Evolutionary conservation across 2,888 invertebrate species (phyloP).

Genomic region (Cosmorhoe ocellata): DNA sequence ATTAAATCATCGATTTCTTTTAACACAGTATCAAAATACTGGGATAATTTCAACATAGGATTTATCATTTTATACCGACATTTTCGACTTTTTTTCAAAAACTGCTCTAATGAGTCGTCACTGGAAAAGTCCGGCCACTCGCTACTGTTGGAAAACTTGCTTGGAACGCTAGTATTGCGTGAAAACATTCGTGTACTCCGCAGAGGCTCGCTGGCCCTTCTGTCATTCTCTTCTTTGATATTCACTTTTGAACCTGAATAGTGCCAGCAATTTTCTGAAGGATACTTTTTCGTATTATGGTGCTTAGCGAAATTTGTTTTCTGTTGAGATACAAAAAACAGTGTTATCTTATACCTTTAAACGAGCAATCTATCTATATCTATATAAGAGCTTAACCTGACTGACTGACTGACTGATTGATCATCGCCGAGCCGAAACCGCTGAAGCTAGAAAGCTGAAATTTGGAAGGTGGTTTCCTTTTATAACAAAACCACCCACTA

Average conservation of each 20-base stretch:
- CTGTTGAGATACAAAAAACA: constrained; percentile 7
- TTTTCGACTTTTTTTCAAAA: neutral
- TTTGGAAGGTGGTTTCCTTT: too few species aligned
- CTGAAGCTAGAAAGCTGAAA: too few species aligned
- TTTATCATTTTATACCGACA: constrained; percentile 45
- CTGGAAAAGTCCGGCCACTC: constrained; percentile 38
- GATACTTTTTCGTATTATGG: constrained; percentile 33
- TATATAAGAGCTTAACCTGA: too few species aligned
- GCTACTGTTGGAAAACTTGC: constrained; percentile 35
- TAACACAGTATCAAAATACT: constrained; percentile 58
- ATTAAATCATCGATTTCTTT: constrained; percentile 51
- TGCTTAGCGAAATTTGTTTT: constrained; percentile 9
- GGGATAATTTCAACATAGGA: constrained; percentile 61
- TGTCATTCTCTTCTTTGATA: constrained; percentile 20
- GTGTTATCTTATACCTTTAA: too few species aligned
- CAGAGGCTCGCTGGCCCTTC: constrained; percentile 48
- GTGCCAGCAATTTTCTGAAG: constrained; percentile 44
- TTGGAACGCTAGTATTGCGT: constrained; percentile 14
- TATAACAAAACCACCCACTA: too few species aligned
- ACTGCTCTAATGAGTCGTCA: constrained; percentile 11
- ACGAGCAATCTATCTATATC: too few species aligned
- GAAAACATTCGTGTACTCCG: constrained; percentile 36
- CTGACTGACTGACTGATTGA: too few species aligned
- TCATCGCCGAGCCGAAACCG: too few species aligned
- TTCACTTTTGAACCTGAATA: constrained; percentile 32